Base-by-base conservation (phyloP, 2,797 vertebrate genomes). In the Okamejei kenojei region DNA sequence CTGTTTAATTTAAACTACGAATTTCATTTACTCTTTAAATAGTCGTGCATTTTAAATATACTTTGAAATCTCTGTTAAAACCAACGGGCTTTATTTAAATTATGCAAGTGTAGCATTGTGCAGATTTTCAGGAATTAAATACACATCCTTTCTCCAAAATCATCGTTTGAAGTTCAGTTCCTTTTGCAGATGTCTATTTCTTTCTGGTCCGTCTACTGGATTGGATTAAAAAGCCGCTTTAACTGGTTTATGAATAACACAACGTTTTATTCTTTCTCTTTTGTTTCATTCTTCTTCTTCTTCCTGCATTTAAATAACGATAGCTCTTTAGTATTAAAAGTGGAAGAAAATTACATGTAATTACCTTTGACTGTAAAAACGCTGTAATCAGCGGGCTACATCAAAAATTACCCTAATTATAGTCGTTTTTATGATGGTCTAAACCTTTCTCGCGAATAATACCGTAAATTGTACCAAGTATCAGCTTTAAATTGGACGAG, bases 321-420 rank as follows among this genome's bases (percentile, higher is more conserved):
- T 99, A 98, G 98, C 98, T 99, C 99, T 97, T 99, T 99, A 99
- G 98, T 99, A 99, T 99, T 99, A 99, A 99, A 99, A 99, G 99
- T 99, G 99, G 98, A 98, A 97, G 99, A 99, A 99, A 99, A 99
- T 99, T 99, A 99, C 99, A 99, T 98, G 98, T 99, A 99, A 99
- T 99, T 99, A 99, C 99, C 98, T 99, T 99, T 99, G 99, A 99
- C 99, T 98, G 98, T 99, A 99, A 99, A 99, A 99, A 99, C 98
- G 99, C 98, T 99, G 99, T 99, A 99, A 99, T 99, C 99, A 99
- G 98, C 98, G 97, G 98, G 98, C 98, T 99, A 98, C 98, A 99
- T 99, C 98, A 99, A 99, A 99, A 99, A 99, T 99, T 99, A 99
- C 99, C 98, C 99, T 99, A 99, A 99, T 99, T 99, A 99, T 98